Base-by-base conservation (phyloP, 2,888 invertebrate species). In the Phrixothrix hirtus region DNA sequence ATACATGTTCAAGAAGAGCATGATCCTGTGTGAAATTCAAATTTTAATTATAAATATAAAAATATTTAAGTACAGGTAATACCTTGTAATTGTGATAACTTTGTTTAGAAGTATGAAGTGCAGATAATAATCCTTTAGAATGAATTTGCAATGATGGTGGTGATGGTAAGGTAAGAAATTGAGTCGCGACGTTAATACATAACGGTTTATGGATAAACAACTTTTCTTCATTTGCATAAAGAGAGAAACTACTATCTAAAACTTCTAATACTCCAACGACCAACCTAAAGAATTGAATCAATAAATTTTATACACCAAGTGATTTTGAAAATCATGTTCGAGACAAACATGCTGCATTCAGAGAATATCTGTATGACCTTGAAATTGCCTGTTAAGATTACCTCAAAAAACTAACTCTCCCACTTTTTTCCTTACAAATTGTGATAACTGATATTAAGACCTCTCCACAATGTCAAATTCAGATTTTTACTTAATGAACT, bases 61-160 rank as follows among this genome's bases (percentile, higher is more conserved):
- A 67, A 86, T 4, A n/a, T n/a, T n/a, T n/a, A n/a, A n/a, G n/a
- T n/a, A n/a, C n/a, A n/a, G n/a, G n/a, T n/a, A n/a, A n/a, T 51
- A 59, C 60, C 82, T 95, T 96, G 70, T 92, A 93, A 63, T 84
- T 84, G 70, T 95, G 92, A 74, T 95, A 96, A 3, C 83, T 75
- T 16, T 83, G 78, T 32, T 86, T 84, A 17, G 86, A 86, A 15
- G 85, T 81, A 67, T 89, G 87, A 21, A 96, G 75, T 0, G 94
- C 87, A 0, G 92, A 86, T 61, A 97, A 75, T 49, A 96, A 81
- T 16, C 88, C 88, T 68, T 92, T 93, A 1, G 92, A 89, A 54
- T 87, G 86, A 44, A 86, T 81, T 71, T 90, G 88, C 3, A 91
- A 85, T 6, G 81, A 79, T 38, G 83, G 80, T 1, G 88, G 87